Conservation (phyloP, 2,888 invertebrate genomes). For the Drosophila birchii region DNA sequence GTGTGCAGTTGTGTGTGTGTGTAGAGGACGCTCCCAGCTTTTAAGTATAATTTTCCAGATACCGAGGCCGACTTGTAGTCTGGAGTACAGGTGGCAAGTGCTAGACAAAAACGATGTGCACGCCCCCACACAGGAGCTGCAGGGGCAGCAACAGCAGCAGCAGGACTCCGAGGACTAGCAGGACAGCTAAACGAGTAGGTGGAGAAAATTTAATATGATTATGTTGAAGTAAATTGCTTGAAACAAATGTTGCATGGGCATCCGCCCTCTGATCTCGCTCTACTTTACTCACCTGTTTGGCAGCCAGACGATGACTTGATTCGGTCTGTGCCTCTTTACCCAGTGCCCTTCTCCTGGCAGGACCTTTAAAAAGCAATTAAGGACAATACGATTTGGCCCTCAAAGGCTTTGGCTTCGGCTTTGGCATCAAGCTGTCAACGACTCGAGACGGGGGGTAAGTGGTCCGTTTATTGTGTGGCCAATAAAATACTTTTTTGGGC, state of each 20-base stretch:
- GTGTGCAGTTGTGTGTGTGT: constrained; percentile 23
- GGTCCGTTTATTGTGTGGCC: constrained; percentile 37
- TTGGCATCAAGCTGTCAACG: constrained; percentile 49
- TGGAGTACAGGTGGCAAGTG: constrained; percentile 67
- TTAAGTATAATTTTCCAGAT: constrained; percentile 70
- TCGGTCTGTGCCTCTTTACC: constrained; percentile 18
- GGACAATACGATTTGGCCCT: constrained; percentile 53
- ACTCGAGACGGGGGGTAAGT: constrained; percentile 20
- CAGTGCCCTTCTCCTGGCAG: constrained; percentile 16
- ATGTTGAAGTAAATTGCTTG: constrained; percentile 80
- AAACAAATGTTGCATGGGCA: constrained; percentile 76
- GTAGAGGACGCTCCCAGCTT: constrained; percentile 70
- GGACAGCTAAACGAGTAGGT: constrained; percentile 65
- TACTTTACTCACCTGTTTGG: constrained; percentile 9
- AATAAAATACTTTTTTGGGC: constrained; percentile 28
- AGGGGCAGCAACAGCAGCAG: background rate
- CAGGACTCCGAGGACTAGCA: constrained; percentile 20
- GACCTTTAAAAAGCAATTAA: constrained; percentile 70
- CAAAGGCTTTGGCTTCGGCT: constrained; percentile 21
- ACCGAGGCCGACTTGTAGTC: constrained; percentile 20
- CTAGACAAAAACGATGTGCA: constrained; percentile 76
- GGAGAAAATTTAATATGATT: constrained; percentile 80
- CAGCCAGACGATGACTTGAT: constrained; percentile 32
- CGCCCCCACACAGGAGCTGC: constrained; percentile 60
- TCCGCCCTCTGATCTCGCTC: constrained; percentile 35